Evolutionary conservation across 1,140 invertebrate genomes (phyloP).

Genomic region (Venustaconcha ellipsiformis): DNA sequence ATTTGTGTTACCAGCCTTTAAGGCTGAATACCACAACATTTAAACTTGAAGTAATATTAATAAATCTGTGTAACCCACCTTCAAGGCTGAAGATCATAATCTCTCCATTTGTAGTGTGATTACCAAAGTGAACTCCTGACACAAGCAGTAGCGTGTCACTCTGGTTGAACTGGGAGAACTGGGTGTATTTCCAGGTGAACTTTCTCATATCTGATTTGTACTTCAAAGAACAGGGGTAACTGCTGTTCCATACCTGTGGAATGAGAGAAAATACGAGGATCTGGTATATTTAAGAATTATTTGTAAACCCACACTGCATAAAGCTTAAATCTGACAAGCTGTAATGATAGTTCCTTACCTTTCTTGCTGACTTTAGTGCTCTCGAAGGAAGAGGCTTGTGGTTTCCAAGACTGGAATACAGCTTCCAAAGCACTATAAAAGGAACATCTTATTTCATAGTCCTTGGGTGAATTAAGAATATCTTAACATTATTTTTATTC

Average conservation of each 20-base stretch:
- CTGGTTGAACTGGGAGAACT: conserved; percentile 90
- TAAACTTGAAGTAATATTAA: too few relatives aligned
- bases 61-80: conserved; percentile 70
- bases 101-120: conserved; percentile 84
- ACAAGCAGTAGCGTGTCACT: conserved; percentile 86
- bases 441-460: too few relatives aligned
- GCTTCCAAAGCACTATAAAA: too few relatives aligned
- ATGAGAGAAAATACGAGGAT: not conserved
- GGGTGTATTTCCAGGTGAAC: conserved; percentile 90
- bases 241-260: conserved; percentile 82
- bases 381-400: too few relatives aligned
- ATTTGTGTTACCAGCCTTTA: too few relatives aligned
- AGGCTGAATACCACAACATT: too few relatives aligned
- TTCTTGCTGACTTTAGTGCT: too few relatives aligned
- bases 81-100: conserved; percentile 86
- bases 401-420: too few relatives aligned
- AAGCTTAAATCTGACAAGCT: not conserved
- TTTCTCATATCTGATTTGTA: conserved; percentile 86
- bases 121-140: conserved; percentile 88
- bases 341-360: too few relatives aligned
- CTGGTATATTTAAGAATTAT: not conserved
- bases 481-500: too few relatives aligned
- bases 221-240: conserved; percentile 79
- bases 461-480: too few relatives aligned
- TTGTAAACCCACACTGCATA: not conserved